phyloP scores from a whole-genome alignment of 2,113 vertebrate species.

The Myotis davidii region DNA sequence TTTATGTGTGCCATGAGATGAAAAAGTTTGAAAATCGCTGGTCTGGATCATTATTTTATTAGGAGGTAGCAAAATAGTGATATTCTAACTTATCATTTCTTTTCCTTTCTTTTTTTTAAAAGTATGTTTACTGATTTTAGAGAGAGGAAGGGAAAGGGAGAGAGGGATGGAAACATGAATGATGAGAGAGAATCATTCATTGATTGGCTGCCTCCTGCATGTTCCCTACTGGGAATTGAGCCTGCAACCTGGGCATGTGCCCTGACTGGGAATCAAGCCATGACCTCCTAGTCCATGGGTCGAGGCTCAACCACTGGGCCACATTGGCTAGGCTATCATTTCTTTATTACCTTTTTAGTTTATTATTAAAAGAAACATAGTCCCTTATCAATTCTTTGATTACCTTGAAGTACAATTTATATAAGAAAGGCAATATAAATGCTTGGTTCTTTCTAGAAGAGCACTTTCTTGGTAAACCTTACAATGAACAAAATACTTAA shows the following conservation, averaged over 20 bases:
- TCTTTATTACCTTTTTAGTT: not conserved
- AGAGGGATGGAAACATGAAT: too few relatives aligned
- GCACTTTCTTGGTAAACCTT: not conserved
- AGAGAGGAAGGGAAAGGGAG: too few relatives aligned
- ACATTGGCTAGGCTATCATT: not conserved
- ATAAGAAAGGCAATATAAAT: slow-evolving; percentile 27
- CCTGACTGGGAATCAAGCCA: too few relatives aligned
- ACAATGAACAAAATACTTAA: not conserved
- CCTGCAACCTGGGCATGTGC: too few relatives aligned
- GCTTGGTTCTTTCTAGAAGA: not conserved
- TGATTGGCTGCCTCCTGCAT: too few relatives aligned
- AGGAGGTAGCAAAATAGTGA: not conserved
- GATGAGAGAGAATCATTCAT: too few relatives aligned
- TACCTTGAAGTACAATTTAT: not conserved
- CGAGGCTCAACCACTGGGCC: too few relatives aligned
- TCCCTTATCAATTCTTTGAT: not conserved
- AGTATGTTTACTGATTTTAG: too few relatives aligned
- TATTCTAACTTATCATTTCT: not conserved
- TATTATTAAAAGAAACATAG: not conserved
- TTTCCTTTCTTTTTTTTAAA: not conserved
- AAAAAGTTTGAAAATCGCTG: not conserved
- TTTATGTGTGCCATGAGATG: not conserved
- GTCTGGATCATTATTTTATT: not conserved
- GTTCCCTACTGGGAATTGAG: too few relatives aligned
- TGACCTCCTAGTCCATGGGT: too few relatives aligned